Conservation (phyloP, 2,113 vertebrate species). For the Zosterops borbonicus region DNA sequence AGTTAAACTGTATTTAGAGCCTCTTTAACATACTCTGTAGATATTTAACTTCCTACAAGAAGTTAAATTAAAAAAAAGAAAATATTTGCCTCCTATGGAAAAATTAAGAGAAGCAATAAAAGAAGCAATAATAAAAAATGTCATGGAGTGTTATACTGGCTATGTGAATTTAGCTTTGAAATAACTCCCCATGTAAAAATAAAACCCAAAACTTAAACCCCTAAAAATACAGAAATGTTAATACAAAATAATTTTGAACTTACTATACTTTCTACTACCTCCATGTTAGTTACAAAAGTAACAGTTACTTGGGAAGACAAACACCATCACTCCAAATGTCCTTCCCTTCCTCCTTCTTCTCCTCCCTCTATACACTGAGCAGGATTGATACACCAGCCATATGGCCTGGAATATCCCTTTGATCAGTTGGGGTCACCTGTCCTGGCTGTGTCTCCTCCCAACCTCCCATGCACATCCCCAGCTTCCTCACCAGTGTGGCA, state of each 20-base stretch:
- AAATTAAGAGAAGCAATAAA: background rate
- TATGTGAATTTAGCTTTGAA: background rate
- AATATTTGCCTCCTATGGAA: background rate
- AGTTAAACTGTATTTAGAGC: background rate
- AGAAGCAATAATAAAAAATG: background rate
- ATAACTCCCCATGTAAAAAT: background rate
- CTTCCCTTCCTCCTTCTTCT: background rate
- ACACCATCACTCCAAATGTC: background rate
- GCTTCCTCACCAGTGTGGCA: background rate
- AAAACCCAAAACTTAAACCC: background rate
- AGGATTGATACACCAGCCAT: no score
- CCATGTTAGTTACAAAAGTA: background rate
- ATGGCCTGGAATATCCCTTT: background rate
- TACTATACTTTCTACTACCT: background rate
- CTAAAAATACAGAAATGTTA: background rate
- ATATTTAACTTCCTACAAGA: background rate
- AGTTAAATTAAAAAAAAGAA: background rate
- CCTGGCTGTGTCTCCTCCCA: background rate
- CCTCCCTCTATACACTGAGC: no score
- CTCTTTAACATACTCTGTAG: background rate
- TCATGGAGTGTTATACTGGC: background rate
- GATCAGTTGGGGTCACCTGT: background rate
- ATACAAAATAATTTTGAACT: background rate
- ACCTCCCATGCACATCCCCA: background rate
- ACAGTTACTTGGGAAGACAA: background rate